Conservation (phyloP, 2,888 invertebrate species). For the Aleiodes alternator region DNA sequence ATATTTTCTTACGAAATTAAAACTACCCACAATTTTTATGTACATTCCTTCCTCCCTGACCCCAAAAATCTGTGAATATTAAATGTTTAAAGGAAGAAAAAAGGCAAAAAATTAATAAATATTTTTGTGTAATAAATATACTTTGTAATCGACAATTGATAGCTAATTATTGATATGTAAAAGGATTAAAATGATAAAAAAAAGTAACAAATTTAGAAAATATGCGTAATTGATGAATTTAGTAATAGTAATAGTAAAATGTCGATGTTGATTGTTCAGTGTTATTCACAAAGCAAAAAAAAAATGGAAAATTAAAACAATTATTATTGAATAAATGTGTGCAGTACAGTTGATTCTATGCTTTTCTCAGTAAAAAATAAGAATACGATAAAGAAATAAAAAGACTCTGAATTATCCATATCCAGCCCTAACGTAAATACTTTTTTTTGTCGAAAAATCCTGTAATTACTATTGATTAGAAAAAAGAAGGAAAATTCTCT, state of each 20-base stretch:
- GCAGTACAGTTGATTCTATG: constrained; percentile 29
- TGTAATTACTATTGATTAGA: constrained; percentile 28
- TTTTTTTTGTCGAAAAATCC: constrained; percentile 38
- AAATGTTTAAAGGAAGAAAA: constrained; percentile 38
- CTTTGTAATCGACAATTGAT: constrained; percentile 55
- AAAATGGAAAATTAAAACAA: constrained; percentile 48
- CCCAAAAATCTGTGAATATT: constrained; percentile 52
- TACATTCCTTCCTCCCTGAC: constrained; percentile 49
- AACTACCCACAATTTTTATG: constrained; percentile 50
- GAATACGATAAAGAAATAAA: constrained; percentile 20
- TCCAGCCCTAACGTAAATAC: constrained; percentile 35
- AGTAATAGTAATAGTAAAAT: constrained; percentile 58
- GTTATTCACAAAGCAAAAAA: constrained; percentile 56
- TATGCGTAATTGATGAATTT: constrained; percentile 32
- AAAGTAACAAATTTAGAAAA: constrained; percentile 23
- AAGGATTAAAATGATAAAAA: constrained; percentile 39
- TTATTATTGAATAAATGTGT: constrained; percentile 39
- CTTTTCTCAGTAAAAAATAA: constrained; percentile 23
- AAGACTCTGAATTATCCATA: constrained; percentile 17
- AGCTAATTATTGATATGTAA: constrained; percentile 44
- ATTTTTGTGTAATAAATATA: constrained; percentile 62
- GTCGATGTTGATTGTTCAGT: constrained; percentile 68
- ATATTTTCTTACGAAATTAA: constrained; percentile 63
- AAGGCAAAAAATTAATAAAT: constrained; percentile 56
- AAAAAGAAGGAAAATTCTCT: constrained; percentile 43